These are phyloP conservation scores for Drosophila paucipuncta DNA, from an alignment of 2,888 invertebrate species.

Conservation along the genomic window DNA sequence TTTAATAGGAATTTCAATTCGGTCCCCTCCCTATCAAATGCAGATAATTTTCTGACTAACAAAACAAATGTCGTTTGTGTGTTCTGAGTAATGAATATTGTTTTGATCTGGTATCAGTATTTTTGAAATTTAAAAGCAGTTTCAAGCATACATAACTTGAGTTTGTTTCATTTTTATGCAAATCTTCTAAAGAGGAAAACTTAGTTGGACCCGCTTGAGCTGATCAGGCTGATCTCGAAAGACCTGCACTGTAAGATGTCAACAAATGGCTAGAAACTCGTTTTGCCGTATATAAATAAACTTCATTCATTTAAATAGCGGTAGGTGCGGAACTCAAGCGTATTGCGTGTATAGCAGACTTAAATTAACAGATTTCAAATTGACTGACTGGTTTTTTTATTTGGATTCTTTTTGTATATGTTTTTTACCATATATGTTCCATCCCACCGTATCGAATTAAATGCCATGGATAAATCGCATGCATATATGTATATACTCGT, in stretches of 20 bases:
- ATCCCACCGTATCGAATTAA: background rate
- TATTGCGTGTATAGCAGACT: constrained; percentile 52
- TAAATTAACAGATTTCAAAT: constrained; percentile 22
- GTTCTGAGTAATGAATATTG: background rate
- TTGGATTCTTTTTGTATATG: constrained; percentile 5
- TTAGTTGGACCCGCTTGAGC: constrained; percentile 39
- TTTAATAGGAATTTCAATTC: constrained; percentile 2
- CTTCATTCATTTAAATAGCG: constrained; percentile 61
- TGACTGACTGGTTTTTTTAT: constrained; percentile 42
- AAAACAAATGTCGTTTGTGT: background rate
- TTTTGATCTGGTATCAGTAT: background rate
- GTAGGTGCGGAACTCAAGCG: constrained; percentile 68
- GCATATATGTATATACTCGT: background rate
- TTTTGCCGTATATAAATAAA: constrained; percentile 64
- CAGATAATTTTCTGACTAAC: background rate
- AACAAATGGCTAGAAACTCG: constrained; percentile 58
- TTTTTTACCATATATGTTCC: constrained; percentile 14
- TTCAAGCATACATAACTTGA: constrained; percentile 6
- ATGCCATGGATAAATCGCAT: background rate
- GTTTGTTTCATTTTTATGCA: constrained; percentile 40
- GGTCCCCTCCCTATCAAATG: background rate
- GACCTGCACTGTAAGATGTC: constrained; percentile 70
- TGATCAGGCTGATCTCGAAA: constrained; percentile 43
- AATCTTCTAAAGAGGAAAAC: constrained; percentile 48
- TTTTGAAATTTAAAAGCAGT: background rate